A percentile compares a stretch with the other conserved stretches of the same genome.
Evolutionary conservation across 2,888 invertebrate genomes (phyloP).

Genomic region (Rhagium mordax): DNA sequence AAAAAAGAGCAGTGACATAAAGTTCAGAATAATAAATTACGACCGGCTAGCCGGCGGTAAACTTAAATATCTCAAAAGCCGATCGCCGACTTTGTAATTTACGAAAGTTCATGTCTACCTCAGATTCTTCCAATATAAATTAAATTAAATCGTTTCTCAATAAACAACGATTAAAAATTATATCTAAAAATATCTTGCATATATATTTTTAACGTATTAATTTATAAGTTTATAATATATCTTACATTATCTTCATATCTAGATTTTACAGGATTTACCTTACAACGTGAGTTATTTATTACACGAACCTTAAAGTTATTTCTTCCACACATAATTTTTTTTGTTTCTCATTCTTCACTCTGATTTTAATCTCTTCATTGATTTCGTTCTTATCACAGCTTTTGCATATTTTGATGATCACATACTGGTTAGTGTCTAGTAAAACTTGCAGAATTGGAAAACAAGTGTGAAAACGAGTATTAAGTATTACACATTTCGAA

Average conservation of each 20-base stretch:
- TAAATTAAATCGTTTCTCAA: slow-evolving; percentile 51
- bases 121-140: slow-evolving; percentile 52
- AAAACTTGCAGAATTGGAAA: too few relatives aligned
- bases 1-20: slow-evolving; percentile 58
- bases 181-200: slow-evolving; percentile 10
- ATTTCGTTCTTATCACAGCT: too few relatives aligned
- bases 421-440: too few relatives aligned
- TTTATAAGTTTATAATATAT: background rate
- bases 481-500: too few relatives aligned
- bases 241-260: background rate
- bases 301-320: background rate
- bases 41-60: slow-evolving; percentile 58
- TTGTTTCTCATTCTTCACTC: too few relatives aligned
- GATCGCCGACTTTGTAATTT: slow-evolving; percentile 62
- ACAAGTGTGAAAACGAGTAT: too few relatives aligned
- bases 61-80: slow-evolving; percentile 60
- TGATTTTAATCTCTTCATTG: too few relatives aligned
- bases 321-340: too few relatives aligned
- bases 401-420: too few relatives aligned
- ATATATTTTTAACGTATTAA: slow-evolving; percentile 30
- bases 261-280: background rate
- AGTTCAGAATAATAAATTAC: slow-evolving; percentile 61
- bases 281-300: background rate
- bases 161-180: slow-evolving; percentile 36
- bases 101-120: slow-evolving; percentile 57